Conservation (phyloP, 1,140 invertebrate genomes). For the Cherax destructor region DNA sequence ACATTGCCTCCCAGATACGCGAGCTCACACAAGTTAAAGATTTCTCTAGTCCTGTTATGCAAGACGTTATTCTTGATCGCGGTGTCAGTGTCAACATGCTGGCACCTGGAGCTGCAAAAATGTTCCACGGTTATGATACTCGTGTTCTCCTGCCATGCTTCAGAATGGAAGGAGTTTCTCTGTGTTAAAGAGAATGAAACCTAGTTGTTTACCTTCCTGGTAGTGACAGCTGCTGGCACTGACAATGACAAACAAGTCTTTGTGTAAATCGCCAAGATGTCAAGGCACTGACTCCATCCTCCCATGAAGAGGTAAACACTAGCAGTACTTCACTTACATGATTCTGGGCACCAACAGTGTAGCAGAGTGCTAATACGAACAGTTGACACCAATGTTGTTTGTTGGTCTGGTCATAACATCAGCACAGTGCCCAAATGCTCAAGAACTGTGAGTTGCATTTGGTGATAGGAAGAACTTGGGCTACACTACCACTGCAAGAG, state of each 20-base stretch:
- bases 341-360: neutral
- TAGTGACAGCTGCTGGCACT: neutral
- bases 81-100: no score
- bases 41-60: no score
- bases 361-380: neutral
- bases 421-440: neutral
- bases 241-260: neutral
- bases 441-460: neutral
- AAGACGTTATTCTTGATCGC: no score
- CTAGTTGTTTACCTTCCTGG: neutral
- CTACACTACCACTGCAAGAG: no score
- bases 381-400: constrained; percentile 25
- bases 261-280: neutral
- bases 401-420: constrained; percentile 22
- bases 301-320: constrained; percentile 26
- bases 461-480: no score
- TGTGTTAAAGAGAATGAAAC: no score
- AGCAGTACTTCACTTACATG: neutral
- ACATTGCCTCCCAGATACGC: constrained; percentile 24
- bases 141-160: no score
- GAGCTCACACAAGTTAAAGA: neutral
- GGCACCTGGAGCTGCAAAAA: neutral
- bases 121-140: neutral
- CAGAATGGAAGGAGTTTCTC: neutral
- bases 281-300: neutral